Evolutionary conservation across 2,888 invertebrate genomes (phyloP).

Genomic region (Tetranychus piercei): DNA sequence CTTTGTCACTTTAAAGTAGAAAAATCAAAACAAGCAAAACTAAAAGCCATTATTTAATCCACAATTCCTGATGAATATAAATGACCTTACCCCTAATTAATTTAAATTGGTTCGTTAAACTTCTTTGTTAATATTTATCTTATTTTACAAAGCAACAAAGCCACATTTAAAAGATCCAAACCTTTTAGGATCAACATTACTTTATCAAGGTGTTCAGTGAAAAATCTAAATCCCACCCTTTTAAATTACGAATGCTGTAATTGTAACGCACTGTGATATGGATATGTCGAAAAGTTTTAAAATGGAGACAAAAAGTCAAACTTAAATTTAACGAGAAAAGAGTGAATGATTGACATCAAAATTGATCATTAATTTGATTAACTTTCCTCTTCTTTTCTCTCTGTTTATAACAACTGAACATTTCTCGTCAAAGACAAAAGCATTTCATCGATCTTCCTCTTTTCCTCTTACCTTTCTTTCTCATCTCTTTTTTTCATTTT

Average conservation of each 20-base stretch:
- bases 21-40: not conserved
- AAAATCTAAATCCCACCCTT: not conserved
- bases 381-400: not conserved
- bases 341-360: not conserved
- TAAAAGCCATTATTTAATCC: too few relatives aligned
- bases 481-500: not conserved
- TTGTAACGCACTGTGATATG: not conserved
- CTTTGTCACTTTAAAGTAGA: not conserved
- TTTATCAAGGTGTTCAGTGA: not conserved
- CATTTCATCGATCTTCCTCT: not conserved
- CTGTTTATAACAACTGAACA: not conserved
- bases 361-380: not conserved
- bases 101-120: too few relatives aligned
- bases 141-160: too few relatives aligned
- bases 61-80: too few relatives aligned
- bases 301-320: constrained; percentile 1
- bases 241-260: not conserved
- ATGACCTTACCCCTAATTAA: too few relatives aligned
- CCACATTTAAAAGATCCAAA: too few relatives aligned
- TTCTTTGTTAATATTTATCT: too few relatives aligned
- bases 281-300: not conserved
- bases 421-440: not conserved
- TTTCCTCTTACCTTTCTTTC: constrained; percentile 10
- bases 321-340: not conserved
- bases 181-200: too few relatives aligned